phyloP scores from a whole-genome alignment of 2,888 invertebrate genomes.

The Gastracanthus pulcherrimus region DNA sequence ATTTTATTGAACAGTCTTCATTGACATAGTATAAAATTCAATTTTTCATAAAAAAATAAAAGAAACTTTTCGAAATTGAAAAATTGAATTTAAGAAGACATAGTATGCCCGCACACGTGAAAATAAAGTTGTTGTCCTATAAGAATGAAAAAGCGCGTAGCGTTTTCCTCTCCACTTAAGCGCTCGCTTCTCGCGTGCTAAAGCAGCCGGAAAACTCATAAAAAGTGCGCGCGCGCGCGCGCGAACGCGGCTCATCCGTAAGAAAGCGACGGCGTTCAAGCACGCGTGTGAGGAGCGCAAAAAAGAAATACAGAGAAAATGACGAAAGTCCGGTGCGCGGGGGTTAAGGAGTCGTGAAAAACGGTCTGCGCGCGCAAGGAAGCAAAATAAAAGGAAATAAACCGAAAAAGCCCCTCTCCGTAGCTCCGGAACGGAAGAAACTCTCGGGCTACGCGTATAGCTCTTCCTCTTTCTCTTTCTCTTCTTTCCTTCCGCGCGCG shows the following conservation, averaged over 20 bases:
- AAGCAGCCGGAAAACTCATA: conserved; percentile 48
- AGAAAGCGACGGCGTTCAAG: conserved; percentile 14
- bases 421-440: conserved; percentile 47
- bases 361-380: conserved; percentile 10
- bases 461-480: conserved; percentile 14
- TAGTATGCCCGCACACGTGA: background rate
- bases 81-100: background rate
- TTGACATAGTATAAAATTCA: too few relatives aligned
- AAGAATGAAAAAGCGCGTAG: conserved; percentile 18
- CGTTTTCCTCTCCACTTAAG: conserved; percentile 28
- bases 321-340: conserved; percentile 44
- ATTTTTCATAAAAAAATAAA: too few relatives aligned
- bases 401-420: conserved; percentile 45
- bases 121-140: conserved; percentile 5
- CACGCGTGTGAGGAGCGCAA: conserved; percentile 7
- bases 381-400: conserved; percentile 33
- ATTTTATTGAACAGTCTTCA: too few relatives aligned
- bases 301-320: conserved; percentile 24
- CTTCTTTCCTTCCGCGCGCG: conserved; percentile 18
- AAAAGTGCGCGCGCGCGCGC: conserved; percentile 4
- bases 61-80: background rate
- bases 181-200: conserved; percentile 24
- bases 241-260: background rate
- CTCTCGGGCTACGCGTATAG: conserved; percentile 25
- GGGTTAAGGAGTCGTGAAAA: conserved; percentile 54